Conservation (phyloP, 2,888 invertebrate genomes). For the Cephonodes hylas region DNA sequence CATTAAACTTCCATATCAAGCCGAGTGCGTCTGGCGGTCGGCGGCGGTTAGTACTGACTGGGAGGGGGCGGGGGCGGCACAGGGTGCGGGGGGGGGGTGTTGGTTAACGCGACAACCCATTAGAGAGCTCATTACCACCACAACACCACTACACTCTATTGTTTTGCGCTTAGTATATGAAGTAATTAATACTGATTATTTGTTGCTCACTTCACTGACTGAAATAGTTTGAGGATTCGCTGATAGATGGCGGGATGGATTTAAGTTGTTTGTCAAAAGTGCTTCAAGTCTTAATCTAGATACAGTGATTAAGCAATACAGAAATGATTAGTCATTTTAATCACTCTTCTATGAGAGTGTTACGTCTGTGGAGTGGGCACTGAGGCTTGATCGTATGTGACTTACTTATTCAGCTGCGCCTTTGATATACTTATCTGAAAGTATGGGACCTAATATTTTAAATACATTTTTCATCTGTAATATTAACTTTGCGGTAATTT, state of each 20-base stretch:
- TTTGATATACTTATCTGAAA: no score
- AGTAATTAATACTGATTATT: background rate
- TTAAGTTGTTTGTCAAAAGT: background rate
- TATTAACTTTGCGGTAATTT: no score
- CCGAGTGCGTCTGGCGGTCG: background rate
- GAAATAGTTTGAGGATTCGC: background rate
- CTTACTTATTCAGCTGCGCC: no score
- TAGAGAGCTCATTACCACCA: slow-evolving; percentile 6
- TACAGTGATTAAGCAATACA: background rate
- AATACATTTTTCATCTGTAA: no score
- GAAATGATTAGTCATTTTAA: no score
- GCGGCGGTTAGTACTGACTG: background rate
- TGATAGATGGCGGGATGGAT: background rate
- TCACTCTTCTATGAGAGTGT: no score
- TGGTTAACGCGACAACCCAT: background rate
- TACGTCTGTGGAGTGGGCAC: no score
- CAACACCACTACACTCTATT: background rate
- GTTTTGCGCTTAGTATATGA: background rate
- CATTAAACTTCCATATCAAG: background rate
- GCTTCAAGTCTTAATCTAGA: background rate
- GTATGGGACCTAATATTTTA: no score
- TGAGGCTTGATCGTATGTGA: no score
- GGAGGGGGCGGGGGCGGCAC: background rate
- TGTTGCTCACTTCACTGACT: background rate
- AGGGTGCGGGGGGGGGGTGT: background rate